Evolutionary conservation across 2,797 vertebrate genomes (phyloP), one percentile per base, ranked within the genome.

Genomic region (Momotus momota): DNA sequence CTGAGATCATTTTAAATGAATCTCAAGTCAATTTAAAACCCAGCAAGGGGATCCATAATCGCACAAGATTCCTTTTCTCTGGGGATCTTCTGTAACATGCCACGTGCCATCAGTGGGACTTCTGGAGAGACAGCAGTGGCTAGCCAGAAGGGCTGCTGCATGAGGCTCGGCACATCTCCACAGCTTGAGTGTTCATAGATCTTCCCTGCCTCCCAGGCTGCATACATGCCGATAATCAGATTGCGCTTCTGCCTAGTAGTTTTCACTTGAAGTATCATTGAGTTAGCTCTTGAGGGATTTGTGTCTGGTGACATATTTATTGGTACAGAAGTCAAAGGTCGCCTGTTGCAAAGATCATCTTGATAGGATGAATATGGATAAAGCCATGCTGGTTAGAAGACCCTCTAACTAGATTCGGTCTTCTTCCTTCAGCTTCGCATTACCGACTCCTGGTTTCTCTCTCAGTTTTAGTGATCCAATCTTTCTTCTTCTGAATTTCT

Each of bases 281-380:
- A 93, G 87, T 93, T 96, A 93, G 85, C 72, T 94, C 85, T 94
- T 97, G 95, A 96, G 90, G 85, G 96, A 96, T 96, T 96, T 88
- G 87, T 93, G 91, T 94, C 96, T 95, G 90, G 87, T 95, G 96
- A 90, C 91, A 94, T 90, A 91, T 90, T 88, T 95, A 90, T 96
- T 93, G 89, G 82, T 86, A 81, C 11, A 8, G 10, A 93, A 95
- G 95, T 84, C 94, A 96, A 92, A 95, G 94, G 94, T 96, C 40
- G 2, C 71, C 62, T 64, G 62, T 88, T 93, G 85, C 93, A 88
- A 58, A 94, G 93, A 94, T 94, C 93, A 72, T 95, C 85, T 90
- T 86, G 90, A 95, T 80, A 51, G 74, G 82, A 75, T 90, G 87
- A 94, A 96, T 86, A 94, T 88, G 82, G 81, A 88, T 89, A 94